Evolutionary conservation across 2,113 vertebrate genomes (phyloP), one percentile per base, ranked within the genome.

Genomic region (Percina caprodes): DNA sequence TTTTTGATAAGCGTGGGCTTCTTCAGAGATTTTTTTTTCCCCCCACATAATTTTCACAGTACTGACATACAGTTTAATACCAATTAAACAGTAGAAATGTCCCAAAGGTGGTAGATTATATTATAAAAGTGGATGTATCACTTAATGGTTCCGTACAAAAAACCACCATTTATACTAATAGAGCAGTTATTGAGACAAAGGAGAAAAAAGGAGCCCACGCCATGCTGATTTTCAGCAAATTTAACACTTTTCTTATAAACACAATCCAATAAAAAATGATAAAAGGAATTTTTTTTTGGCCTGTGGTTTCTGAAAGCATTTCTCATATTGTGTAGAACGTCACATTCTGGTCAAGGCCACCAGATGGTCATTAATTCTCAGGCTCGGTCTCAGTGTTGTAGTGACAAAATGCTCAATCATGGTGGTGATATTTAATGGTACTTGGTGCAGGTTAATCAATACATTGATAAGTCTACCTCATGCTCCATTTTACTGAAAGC

Each of bases 361-460:
- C 59, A 59, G 46, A 39, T 46, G 48, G 4, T 67, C 33, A 72
- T 89, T 72, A 54, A 67, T 75, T 65, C 84, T 46, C 52, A 10
- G 30, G 0, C 19, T 18, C 4, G 0, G 9, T 19, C 52, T 70
- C 70, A 19, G 11, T 69, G 21, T 42, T 66, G 46, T 71, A 77
- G 70, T 82, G 75, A 68, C 78, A 82, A 54, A 82, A 74, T 13
- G 56, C 51, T 86, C 83, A 59, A 24, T 86, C 71, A 74, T 14
- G 35, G 19, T 56, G 51, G 13, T 68, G 68, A 60, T 80, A 45
- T 88, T 76, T 55, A 45, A 80, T 68, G 52, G 21, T 6, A 19
- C 55, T 16, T 26, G 10, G 10, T 24, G 30, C 24, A 23, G 48
- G 24, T 54, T 49, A 67, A 55, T 89, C 84, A 68, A 81, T 88